Evolutionary conservation across 1,140 invertebrate genomes (phyloP), one percentile per base, ranked within the genome.

Genomic region (Sarcophaga peregrina): DNA sequence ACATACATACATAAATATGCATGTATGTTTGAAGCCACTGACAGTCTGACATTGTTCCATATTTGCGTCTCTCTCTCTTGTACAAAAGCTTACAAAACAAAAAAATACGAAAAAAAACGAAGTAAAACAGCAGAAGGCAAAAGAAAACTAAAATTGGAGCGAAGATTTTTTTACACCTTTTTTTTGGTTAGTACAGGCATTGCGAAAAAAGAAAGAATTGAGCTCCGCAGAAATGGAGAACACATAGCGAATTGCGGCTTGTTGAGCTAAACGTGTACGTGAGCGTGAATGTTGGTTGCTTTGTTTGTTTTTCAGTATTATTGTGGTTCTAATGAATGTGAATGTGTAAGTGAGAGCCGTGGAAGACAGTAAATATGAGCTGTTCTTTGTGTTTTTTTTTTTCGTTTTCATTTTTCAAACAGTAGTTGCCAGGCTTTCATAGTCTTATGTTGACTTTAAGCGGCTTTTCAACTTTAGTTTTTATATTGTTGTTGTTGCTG

Each of bases 21-120:
- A n/a, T n/a, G n/a, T n/a, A n/a, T n/a, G n/a, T n/a, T 68, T 68
- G 20, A 68, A 68, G 62, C 62, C 62, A 68, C n/a, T 68, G 62
- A 68, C 62, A 68, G 62, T 68, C 62, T 68, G 62, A 68, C 62
- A 68, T 68, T 68, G n/a, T 68, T 68, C 15, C n/a, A 13, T 13
- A n/a, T 13, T 6, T 58, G 25, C n/a, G 6, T 68, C n/a, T 68
- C 9, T 68, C n/a, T 68, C 9, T 68, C 9, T 25, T 7, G 5
- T 10, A 52, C 62, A 68, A 37, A 37, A 37, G 62, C 13, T 52
- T 52, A 1, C 50, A 52, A 1, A 13, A 37, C 1, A 10, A 52
- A 10, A 17, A 62, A 17, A 62, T 17, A 1, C 25, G 20, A 68
- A 17, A 7, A 3, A 1, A 8, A 68, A 20, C 10, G 20, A 17